Base-by-base conservation (phyloP, 2,113 vertebrate genomes). In the Hippocampus comes region DNA sequence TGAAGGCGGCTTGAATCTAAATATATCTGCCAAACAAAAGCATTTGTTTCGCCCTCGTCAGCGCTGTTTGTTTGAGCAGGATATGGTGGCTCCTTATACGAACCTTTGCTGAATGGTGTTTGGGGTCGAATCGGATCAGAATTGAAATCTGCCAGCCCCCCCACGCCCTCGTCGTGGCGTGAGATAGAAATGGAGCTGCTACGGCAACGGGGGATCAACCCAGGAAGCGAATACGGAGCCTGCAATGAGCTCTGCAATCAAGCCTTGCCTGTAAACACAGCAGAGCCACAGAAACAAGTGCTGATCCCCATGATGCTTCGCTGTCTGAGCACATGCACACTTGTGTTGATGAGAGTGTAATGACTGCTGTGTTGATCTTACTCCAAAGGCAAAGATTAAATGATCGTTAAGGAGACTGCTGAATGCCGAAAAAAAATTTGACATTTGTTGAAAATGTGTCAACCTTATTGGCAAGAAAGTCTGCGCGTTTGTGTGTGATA, bases 21-120 rank as follows among this genome's bases (percentile, higher is more conserved):
- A 89, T 89, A 89, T 91, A 92, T 81, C 89, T 63, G 81, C 20
- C 49, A 83, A 75, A 88, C 88, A 89, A 91, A 91, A 88, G 86
- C 77, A 68, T 91, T 91, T 91, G 88, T 91, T 89, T 90, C 85
- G 65, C 59, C 77, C 77, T 77, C 76, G 72, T 89, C 79, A 84
- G 82, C 85, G 82, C 84, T 88, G 87, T 91, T 91, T 91, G 89
- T 91, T 84, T 86, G 81, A 80, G 82, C 84, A 88, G 86, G 87
- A 90, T 88, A 87, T 70, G 70, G 69, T 84, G 76, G 76, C 80
- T 86, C 78, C 79, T 81, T 82, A 75, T 68, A 79, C 55, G 80
- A 78, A 68, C 73, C 64, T 59, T 57, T 68, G 21, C 67, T 89
- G 82, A 89, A 85, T 81, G 72, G 80, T 82, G 85, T 86, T 86